Evolutionary conservation across 2,797 vertebrate species (phyloP).

Genomic region (Adelosebastes latens): DNA sequence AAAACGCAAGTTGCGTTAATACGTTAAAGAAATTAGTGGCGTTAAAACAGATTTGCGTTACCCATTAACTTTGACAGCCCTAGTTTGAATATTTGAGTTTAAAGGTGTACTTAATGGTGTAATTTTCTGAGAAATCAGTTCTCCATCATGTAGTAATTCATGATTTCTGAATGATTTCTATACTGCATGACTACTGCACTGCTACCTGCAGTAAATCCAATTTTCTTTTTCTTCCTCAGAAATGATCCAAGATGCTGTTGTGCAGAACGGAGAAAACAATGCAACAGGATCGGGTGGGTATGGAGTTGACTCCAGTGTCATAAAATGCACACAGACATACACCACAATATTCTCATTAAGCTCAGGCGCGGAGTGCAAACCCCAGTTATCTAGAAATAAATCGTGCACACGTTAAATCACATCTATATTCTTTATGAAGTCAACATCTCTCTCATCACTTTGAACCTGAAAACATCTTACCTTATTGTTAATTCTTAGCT

Average conservation of each 20-base stretch:
- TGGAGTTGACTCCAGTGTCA: neutral
- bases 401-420: neutral
- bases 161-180: neutral
- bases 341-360: neutral
- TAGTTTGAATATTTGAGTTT: neutral
- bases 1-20: too few species aligned
- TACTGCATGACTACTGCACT: neutral
- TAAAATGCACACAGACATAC: neutral
- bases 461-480: neutral
- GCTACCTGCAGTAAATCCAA: neutral
- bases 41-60: too few species aligned
- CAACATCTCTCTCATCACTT: neutral
- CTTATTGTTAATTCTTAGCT: slow-evolving; percentile 3
- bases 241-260: slow-evolving; percentile 11
- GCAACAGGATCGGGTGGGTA: slow-evolving; percentile 37
- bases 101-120: neutral
- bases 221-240: slow-evolving; percentile 44
- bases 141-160: neutral
- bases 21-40: too few species aligned
- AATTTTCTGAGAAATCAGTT: neutral
- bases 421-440: neutral
- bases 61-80: too few species aligned
- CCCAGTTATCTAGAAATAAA: neutral
- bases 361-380: neutral
- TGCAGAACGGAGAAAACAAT: slow-evolving; percentile 60